phyloP scores from a whole-genome alignment of 2,113 vertebrate genomes.

The Platichthys flesus region DNA sequence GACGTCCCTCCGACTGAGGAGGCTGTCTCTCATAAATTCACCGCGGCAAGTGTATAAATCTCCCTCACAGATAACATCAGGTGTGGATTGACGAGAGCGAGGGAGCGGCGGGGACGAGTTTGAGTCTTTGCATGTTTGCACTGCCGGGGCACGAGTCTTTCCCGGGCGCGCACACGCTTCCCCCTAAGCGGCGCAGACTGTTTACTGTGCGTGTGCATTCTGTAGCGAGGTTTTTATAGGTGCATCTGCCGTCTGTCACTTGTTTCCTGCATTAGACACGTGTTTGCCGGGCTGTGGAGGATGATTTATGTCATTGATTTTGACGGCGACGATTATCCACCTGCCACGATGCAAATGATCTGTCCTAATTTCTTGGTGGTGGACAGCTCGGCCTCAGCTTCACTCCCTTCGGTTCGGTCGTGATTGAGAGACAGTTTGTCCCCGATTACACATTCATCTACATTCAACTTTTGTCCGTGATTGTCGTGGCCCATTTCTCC shows the following conservation, averaged over 20 bases:
- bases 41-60: conserved; percentile 82
- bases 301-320: conserved; percentile 56
- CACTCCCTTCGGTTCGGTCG: conserved; percentile 5
- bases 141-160: conserved; percentile 44
- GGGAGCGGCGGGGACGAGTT: conserved; percentile 44
- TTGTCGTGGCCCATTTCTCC: conserved; percentile 55
- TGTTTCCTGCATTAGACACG: conserved; percentile 46
- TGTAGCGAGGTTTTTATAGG: conserved; percentile 55
- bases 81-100: conserved; percentile 68
- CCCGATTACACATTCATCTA: conserved; percentile 29
- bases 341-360: conserved; percentile 62
- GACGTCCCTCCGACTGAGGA: conserved; percentile 72
- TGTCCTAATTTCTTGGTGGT: conserved; percentile 53
- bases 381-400: conserved; percentile 42
- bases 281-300: conserved; percentile 38
- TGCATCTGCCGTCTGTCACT: conserved; percentile 61
- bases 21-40: conserved; percentile 82
- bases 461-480: conserved; percentile 44
- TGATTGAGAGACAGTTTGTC: conserved; percentile 32
- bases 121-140: conserved; percentile 59
- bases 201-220: conserved; percentile 49
- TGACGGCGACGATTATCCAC: conserved; percentile 65
- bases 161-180: conserved; percentile 41
- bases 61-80: conserved; percentile 82
- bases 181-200: conserved; percentile 51